phyloP scores from a whole-genome alignment of 2,888 invertebrate genomes.

The Stenotaenia linearis region DNA sequence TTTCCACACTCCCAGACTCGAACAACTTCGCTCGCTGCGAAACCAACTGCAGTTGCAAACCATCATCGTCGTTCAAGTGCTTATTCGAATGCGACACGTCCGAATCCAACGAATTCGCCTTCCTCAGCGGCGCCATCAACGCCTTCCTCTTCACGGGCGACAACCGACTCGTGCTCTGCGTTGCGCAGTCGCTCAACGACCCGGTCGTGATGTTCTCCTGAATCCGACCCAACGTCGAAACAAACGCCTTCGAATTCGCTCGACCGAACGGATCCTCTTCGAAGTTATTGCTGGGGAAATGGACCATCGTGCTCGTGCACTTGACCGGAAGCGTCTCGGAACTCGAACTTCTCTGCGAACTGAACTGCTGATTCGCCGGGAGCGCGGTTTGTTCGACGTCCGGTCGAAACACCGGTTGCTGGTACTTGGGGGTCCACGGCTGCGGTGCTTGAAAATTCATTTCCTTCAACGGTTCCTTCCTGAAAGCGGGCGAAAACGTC shows the following conservation, averaged over 20 bases:
- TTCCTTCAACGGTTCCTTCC: background rate
- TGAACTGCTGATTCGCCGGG: background rate
- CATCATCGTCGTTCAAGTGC: background rate
- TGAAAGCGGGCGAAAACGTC: background rate
- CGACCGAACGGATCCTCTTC: conserved; percentile 26
- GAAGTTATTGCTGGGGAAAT: conserved; percentile 24
- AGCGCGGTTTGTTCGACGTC: background rate
- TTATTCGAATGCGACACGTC: background rate
- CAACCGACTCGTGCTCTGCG: conserved; percentile 18
- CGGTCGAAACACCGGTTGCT: background rate
- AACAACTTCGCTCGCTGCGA: conserved; percentile 68
- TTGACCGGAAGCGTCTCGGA: background rate
- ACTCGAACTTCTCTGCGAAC: too few relatives aligned
- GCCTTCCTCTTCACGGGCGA: conserved; percentile 49
- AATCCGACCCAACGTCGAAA: conserved; percentile 59
- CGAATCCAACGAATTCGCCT: conserved; percentile 35
- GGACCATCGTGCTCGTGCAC: background rate
- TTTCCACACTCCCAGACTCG: conserved; percentile 59
- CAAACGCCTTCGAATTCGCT: conserved; percentile 50
- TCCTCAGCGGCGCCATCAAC: conserved; percentile 37
- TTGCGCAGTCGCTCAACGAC: conserved; percentile 1
- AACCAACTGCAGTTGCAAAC: conserved; percentile 57
- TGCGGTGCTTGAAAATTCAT: background rate
- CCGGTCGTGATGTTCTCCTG: conserved; percentile 56
- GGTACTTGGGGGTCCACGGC: background rate